These are phyloP conservation scores for Hyalella azteca DNA, from an alignment of 2,888 invertebrate genomes.

Conservation along the genomic window DNA sequence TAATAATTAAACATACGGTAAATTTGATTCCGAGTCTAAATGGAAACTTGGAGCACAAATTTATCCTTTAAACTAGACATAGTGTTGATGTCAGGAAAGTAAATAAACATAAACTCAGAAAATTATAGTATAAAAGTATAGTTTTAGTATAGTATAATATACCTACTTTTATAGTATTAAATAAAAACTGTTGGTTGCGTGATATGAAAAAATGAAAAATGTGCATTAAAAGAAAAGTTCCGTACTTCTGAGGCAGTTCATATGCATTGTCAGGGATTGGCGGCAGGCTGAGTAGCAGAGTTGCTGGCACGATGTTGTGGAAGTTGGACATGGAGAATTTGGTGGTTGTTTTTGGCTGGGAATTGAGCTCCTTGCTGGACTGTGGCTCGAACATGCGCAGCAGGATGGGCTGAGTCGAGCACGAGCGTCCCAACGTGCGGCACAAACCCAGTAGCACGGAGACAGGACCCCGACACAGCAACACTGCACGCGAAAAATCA, in stretches of 20 bases:
- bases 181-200: not conserved
- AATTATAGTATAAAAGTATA: too few species aligned
- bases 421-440: constrained; percentile 88
- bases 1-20: too few species aligned
- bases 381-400: constrained; percentile 69
- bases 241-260: not conserved
- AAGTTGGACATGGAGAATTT: constrained; percentile 60
- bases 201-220: not conserved
- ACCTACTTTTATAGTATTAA: too few species aligned
- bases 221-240: not conserved
- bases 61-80: too few species aligned
- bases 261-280: constrained; percentile 45
- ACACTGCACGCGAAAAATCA: too few species aligned
- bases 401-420: constrained; percentile 72
- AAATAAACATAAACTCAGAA: too few species aligned
- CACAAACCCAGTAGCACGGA: constrained; percentile 87
- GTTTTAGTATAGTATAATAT: too few species aligned
- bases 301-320: constrained; percentile 88
- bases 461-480: constrained; percentile 82
- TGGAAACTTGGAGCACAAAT: too few species aligned
- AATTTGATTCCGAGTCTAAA: too few species aligned
- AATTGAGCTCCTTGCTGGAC: not conserved
- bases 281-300: constrained; percentile 71
- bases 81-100: too few species aligned
- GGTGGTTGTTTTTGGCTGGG: constrained; percentile 15